phyloP scores from a whole-genome alignment of 2,888 invertebrate genomes.

The Oligia fasciuncula region DNA sequence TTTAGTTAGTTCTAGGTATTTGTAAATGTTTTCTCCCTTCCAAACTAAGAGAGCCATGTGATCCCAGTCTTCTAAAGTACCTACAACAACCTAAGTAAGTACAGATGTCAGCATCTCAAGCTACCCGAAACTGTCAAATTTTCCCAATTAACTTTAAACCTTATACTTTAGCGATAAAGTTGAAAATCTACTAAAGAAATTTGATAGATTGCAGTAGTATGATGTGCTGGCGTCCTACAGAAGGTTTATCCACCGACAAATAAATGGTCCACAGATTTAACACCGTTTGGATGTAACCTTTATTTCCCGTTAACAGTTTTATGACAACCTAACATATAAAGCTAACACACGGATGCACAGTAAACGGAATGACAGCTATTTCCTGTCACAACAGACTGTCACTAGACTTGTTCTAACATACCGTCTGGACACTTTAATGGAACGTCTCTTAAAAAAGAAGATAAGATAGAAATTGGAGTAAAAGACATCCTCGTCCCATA shows the following conservation, averaged over 20 bases:
- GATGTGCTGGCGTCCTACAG: neutral
- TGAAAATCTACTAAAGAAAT: no score
- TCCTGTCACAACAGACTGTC: slow-evolving; percentile 25
- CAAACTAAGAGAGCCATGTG: neutral
- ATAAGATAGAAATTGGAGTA: no score
- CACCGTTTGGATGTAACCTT: neutral
- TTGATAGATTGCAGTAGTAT: no score
- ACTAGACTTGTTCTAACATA: slow-evolving; percentile 2
- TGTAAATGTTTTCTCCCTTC: neutral
- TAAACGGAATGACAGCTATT: slow-evolving; percentile 22
- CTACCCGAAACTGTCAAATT: no score
- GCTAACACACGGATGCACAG: neutral
- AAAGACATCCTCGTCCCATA: no score
- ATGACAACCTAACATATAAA: slow-evolving; percentile 1
- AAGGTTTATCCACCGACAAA: neutral
- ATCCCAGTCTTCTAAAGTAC: neutral
- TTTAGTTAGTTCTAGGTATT: neutral
- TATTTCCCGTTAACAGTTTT: neutral
- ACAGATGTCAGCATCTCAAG: no score
- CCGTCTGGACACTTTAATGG: slow-evolving; percentile 41
- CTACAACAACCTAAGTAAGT: neutral
- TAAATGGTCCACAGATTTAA: neutral
- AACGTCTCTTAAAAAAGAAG: neutral
- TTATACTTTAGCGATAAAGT: no score
- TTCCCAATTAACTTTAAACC: no score